Conservation (phyloP, 2,888 invertebrate genomes). For the Pandemis corylana region DNA sequence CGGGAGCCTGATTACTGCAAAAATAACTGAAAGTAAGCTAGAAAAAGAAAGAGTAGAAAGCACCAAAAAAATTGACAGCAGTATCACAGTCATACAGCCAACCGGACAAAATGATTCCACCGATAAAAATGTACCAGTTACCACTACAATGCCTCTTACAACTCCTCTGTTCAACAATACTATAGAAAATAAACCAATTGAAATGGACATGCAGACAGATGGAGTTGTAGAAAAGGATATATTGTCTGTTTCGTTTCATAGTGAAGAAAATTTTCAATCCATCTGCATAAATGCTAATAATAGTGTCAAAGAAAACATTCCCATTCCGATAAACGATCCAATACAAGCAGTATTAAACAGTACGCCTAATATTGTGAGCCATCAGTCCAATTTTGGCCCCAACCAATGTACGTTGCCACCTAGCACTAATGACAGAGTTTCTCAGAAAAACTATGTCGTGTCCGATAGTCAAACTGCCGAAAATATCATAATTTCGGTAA, state of each 20-base stretch:
- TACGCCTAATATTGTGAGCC: not conserved
- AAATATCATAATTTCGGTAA: slow-evolving; percentile 50
- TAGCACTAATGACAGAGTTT: not conserved
- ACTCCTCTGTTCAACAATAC: not conserved
- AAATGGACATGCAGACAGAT: not conserved
- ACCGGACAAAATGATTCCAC: not conserved
- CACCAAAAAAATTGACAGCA: not conserved
- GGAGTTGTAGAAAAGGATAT: slow-evolving; percentile 4
- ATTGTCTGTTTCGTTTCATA: not conserved
- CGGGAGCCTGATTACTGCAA: not conserved
- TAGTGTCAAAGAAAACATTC: not conserved
- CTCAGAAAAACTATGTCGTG: not conserved
- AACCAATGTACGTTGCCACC: not conserved
- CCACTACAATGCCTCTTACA: not conserved
- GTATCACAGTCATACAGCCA: not conserved
- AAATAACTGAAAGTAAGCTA: slow-evolving; percentile 16
- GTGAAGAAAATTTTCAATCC: not conserved
- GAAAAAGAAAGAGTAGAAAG: not conserved
- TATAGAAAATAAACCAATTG: not conserved
- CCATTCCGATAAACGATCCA: not conserved
- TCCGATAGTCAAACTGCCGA: slow-evolving; percentile 39
- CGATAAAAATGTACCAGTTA: not conserved
- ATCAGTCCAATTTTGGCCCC: not conserved
- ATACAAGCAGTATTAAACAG: not conserved
- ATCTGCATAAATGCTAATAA: not conserved